Conservation (phyloP, 2,888 invertebrate genomes). For the Ormyrus nitidulus region DNA sequence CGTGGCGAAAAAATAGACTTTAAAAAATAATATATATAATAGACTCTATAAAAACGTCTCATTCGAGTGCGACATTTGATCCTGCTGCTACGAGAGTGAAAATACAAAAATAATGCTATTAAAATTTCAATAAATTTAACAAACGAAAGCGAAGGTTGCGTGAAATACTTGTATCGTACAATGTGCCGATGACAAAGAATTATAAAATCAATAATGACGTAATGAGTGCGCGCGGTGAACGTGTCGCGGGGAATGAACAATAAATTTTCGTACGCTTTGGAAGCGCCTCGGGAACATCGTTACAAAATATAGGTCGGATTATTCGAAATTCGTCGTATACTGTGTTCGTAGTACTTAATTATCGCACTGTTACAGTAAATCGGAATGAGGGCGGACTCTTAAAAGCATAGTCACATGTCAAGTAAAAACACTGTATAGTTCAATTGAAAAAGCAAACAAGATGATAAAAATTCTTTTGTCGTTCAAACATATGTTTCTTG, state of each 20-base stretch:
- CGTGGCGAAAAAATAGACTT: no score
- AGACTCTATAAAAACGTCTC: slow-evolving; percentile 8
- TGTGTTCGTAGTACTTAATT: not conserved
- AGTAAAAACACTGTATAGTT: no score
- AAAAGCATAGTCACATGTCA: not conserved
- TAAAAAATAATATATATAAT: slow-evolving; percentile 5
- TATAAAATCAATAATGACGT: slow-evolving; percentile 15
- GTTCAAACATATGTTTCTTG: not conserved
- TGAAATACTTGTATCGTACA: not conserved
- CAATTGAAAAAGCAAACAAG: not conserved
- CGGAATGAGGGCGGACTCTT: not conserved
- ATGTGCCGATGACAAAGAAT: not conserved
- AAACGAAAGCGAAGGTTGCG: not conserved
- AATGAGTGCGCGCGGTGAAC: not conserved
- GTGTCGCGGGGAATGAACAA: not conserved
- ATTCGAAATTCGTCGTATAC: not conserved
- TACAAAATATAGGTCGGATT: slow-evolving; percentile 24
- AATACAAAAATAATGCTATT: slow-evolving; percentile 37
- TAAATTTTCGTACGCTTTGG: not conserved
- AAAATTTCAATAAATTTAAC: slow-evolving; percentile 9
- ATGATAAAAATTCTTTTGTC: not conserved
- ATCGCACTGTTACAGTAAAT: not conserved
- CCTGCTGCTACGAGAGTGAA: slow-evolving; percentile 18
- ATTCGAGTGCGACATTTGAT: slow-evolving; percentile 8
- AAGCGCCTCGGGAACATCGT: not conserved